phyloP scores from a whole-genome alignment of 2,797 vertebrate species.

The Malacoctenus gilli region DNA sequence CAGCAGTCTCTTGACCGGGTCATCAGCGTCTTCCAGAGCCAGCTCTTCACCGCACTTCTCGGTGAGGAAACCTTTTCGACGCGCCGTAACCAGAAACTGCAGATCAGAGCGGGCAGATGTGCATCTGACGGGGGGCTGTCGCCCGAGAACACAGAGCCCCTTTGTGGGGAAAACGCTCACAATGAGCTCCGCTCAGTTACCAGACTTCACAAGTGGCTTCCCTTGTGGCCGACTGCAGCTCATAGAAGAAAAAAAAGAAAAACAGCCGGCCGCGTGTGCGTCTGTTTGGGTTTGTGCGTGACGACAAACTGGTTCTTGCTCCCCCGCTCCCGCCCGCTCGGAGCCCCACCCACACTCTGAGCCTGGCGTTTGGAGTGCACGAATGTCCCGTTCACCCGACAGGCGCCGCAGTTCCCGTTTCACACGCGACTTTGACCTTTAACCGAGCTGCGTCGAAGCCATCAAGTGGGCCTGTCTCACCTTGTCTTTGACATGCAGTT shows the following conservation, averaged over 20 bases:
- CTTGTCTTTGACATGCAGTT: too few species aligned
- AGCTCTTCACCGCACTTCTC: constrained; percentile 93
- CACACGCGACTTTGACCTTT: constrained; percentile 27
- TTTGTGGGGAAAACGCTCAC: too few species aligned
- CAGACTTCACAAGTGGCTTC: too few species aligned
- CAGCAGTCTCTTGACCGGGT: constrained; percentile 91
- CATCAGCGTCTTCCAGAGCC: constrained; percentile 94
- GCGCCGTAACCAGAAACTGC: too few species aligned
- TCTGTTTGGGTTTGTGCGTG: constrained; percentile 6
- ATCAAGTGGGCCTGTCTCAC: too few species aligned
- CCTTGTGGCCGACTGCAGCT: too few species aligned
- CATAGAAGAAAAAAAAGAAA: too few species aligned
- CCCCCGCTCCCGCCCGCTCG: constrained; percentile 22
- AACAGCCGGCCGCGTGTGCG: background rate
- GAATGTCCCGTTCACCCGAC: constrained; percentile 14
- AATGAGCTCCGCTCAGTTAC: too few species aligned
- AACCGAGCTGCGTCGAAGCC: background rate
- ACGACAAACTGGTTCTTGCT: constrained; percentile 54
- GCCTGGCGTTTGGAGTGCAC: constrained; percentile 3
- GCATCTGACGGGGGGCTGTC: too few species aligned
- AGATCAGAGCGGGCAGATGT: too few species aligned
- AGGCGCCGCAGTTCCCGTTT: constrained; percentile 31
- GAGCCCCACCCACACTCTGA: constrained; percentile 38
- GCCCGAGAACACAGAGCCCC: too few species aligned
- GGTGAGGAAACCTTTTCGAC: too few species aligned